Percentiles rank a stretch among this genome's conserved stretches.
Evolutionary conservation across 2,113 vertebrate genomes (phyloP).

Genomic region (Poeciliopsis turrubarensis): DNA sequence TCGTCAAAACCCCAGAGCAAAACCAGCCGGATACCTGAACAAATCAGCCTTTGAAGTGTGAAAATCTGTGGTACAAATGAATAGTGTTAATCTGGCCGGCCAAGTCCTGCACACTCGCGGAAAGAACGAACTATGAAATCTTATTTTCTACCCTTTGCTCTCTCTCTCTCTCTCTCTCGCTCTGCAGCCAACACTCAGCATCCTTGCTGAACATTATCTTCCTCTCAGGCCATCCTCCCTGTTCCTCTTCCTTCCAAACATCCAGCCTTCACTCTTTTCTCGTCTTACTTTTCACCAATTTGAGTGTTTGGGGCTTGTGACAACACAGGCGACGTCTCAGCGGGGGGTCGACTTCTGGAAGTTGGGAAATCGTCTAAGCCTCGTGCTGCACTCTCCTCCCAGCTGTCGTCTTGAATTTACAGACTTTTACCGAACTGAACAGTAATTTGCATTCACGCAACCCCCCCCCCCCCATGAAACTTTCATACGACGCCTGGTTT

Average conservation of each 20-base stretch:
- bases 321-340: slow-evolving; percentile 42
- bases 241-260: background rate
- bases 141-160: slow-evolving; percentile 51
- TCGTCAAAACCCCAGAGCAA: slow-evolving; percentile 9
- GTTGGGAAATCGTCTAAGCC: slow-evolving; percentile 21
- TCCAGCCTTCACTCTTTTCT: background rate
- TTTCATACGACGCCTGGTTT: slow-evolving; percentile 40
- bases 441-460: slow-evolving; percentile 30
- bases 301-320: slow-evolving; percentile 26
- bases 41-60: slow-evolving; percentile 57
- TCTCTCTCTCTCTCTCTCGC: slow-evolving; percentile 16
- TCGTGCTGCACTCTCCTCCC: slow-evolving; percentile 35
- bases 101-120: slow-evolving; percentile 34
- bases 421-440: slow-evolving; percentile 9
- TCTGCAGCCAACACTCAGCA: background rate
- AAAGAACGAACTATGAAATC: slow-evolving; percentile 52
- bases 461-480: slow-evolving; percentile 23
- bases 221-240: background rate
- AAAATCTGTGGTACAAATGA: slow-evolving; percentile 58
- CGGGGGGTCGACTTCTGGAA: slow-evolving; percentile 19
- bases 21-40: slow-evolving; percentile 36
- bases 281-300: background rate
- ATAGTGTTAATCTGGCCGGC: slow-evolving; percentile 51
- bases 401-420: slow-evolving; percentile 47
- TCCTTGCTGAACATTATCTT: background rate